These are phyloP conservation scores for Leguminivora glycinivorella DNA, from an alignment of 1,140 invertebrate genomes.

Conservation along the genomic window DNA sequence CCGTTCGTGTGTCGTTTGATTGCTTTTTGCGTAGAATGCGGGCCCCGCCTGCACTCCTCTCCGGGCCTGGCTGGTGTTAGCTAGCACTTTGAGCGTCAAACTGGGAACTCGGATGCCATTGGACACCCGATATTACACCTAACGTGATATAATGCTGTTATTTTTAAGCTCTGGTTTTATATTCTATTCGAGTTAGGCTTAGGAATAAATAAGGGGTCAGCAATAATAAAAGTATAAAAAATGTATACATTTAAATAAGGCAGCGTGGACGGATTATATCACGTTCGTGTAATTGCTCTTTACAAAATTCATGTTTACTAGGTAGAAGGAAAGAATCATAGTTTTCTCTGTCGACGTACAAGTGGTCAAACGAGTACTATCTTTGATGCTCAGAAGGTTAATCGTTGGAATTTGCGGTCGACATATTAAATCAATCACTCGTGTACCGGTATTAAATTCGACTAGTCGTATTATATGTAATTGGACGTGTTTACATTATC, in stretches of 20 bases:
- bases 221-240: constrained; percentile 1
- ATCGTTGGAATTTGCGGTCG: neutral
- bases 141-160: constrained; percentile 6
- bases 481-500: constrained; percentile 5
- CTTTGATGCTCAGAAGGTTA: neutral
- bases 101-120: neutral
- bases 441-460: neutral
- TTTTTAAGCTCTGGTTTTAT: neutral
- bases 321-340: neutral
- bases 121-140: neutral
- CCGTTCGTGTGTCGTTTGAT: constrained; percentile 7
- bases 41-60: neutral
- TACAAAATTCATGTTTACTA: neutral
- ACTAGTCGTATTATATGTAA: constrained; percentile 7
- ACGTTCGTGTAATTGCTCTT: neutral
- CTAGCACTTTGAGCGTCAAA: neutral
- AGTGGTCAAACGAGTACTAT: neutral
- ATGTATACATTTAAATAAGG: neutral
- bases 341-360: neutral
- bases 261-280: neutral
- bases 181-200: neutral
- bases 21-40: constrained; percentile 5
- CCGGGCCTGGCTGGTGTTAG: neutral
- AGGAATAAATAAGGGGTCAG: neutral
- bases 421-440: neutral